These are phyloP conservation scores for Cichlasoma orientale DNA, from an alignment of 2,797 vertebrate genomes.

Conservation along the genomic window DNA sequence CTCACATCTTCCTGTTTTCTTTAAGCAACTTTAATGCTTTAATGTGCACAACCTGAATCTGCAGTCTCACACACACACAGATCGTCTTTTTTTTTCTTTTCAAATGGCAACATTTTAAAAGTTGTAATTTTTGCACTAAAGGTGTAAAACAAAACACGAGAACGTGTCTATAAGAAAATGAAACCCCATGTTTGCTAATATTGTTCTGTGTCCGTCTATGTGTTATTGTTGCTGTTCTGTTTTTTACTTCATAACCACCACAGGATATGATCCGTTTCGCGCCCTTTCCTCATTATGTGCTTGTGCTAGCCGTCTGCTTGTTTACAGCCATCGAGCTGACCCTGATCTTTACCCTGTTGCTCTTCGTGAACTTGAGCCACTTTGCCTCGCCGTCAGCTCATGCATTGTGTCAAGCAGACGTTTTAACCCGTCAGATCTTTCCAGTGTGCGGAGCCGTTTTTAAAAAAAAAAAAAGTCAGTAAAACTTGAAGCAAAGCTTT, in stretches of 20 bases:
- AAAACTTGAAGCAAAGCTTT: not conserved
- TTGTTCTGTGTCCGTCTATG: not conserved
- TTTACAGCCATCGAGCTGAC: constrained; percentile 14
- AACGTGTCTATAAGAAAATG: not conserved
- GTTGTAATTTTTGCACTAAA: not conserved
- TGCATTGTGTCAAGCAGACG: not conserved
- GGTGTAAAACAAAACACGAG: not conserved
- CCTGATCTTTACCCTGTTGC: constrained; percentile 32
- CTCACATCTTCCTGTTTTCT: constrained; percentile 17
- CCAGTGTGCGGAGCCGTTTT: no score
- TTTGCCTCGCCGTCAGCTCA: constrained; percentile 4
- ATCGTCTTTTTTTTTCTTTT: not conserved
- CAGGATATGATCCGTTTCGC: not conserved
- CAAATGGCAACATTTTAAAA: not conserved
- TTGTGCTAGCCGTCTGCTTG: constrained; percentile 11
- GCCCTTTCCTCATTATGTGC: not conserved
- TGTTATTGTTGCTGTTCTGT: not conserved
- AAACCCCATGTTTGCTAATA: not conserved
- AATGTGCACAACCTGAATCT: not conserved
- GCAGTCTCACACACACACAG: not conserved
- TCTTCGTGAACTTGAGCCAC: constrained; percentile 28
- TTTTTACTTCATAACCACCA: not conserved
- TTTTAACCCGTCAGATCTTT: not conserved
- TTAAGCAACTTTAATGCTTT: not conserved
- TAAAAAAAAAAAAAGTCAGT: not conserved